A percentile compares a stretch with the other conserved stretches of the same genome.
These are phyloP conservation scores for Argyresthia goedartella DNA, from an alignment of 2,888 invertebrate genomes.

Conservation along the genomic window DNA sequence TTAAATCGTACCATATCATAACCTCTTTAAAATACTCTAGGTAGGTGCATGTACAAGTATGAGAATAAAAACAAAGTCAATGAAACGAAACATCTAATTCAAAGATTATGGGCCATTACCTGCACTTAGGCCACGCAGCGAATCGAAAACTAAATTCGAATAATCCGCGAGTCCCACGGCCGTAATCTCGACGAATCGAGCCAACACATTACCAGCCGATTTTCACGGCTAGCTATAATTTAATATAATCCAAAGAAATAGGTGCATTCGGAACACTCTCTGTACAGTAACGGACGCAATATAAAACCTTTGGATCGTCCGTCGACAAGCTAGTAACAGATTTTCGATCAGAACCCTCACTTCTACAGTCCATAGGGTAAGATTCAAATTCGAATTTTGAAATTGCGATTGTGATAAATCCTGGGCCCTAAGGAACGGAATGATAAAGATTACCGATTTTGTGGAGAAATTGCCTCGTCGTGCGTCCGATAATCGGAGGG, in stretches of 20 bases:
- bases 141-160: conserved; percentile 27
- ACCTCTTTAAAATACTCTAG: not conserved
- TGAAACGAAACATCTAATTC: conserved; percentile 58
- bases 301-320: not conserved
- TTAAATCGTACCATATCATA: not conserved
- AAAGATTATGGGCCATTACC: conserved; percentile 58
- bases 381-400: conserved; percentile 27
- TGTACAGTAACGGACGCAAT: not conserved
- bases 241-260: conserved; percentile 71
- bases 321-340: no score
- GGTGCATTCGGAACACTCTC: conserved; percentile 43
- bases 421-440: not conserved
- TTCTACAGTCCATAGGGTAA: conserved; percentile 22
- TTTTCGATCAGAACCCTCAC: no score
- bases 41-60: not conserved
- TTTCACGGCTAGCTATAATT: conserved; percentile 70
- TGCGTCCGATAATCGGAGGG: conserved; percentile 64
- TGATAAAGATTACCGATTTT: conserved; percentile 9
- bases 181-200: conserved; percentile 33
- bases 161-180: conserved; percentile 55
- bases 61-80: conserved; percentile 27
- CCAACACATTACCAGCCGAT: conserved; percentile 66
- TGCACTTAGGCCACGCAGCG: conserved; percentile 44
- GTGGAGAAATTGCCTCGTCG: conserved; percentile 44
- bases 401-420: conserved; percentile 2